Evolutionary conservation across 2,113 vertebrate species (phyloP).

Genomic region (Phyllostomus discolor): DNA sequence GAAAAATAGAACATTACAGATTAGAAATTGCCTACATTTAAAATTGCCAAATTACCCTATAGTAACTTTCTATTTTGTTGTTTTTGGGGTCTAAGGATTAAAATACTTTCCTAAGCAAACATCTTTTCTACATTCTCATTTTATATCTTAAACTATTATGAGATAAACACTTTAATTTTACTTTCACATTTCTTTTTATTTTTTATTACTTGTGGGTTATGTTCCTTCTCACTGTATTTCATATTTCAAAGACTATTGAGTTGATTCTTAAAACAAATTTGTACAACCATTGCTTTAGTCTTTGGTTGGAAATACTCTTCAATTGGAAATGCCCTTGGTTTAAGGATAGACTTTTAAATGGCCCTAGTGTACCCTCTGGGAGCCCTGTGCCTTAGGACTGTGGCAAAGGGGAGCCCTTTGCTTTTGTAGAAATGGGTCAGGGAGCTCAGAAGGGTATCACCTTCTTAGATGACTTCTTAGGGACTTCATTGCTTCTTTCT

Average conservation of each 20-base stretch:
- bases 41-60: background rate
- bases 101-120: constrained; percentile 35
- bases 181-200: background rate
- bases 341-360: background rate
- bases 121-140: background rate
- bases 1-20: constrained; percentile 33
- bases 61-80: constrained; percentile 38
- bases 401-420: background rate
- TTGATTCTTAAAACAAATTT: background rate
- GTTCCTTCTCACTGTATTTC: background rate
- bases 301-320: background rate
- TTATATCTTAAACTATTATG: background rate
- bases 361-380: background rate
- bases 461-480: background rate
- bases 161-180: constrained; percentile 18
- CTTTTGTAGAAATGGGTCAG: background rate
- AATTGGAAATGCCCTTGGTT: background rate
- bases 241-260: constrained; percentile 7
- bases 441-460: background rate
- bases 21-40: background rate
- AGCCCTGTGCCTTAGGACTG: background rate
- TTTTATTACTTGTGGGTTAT: background rate
- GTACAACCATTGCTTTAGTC: background rate
- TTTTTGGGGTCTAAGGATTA: background rate
- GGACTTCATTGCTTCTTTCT: background rate